phyloP scores from a whole-genome alignment of 23 tunicate species.

The Ascidia mentula region DNA sequence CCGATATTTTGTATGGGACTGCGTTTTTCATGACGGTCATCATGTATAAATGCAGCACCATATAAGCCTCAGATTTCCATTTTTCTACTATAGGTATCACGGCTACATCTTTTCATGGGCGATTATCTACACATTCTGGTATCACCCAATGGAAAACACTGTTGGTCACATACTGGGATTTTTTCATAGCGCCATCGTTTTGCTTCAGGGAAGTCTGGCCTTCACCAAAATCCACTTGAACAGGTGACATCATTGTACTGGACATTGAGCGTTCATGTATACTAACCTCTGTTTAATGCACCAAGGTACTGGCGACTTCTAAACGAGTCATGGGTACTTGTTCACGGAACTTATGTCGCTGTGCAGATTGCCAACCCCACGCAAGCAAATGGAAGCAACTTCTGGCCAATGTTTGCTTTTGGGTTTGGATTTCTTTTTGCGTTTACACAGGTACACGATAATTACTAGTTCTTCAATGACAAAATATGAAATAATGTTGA shows the following conservation, averaged over 20 bases:
- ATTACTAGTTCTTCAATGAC: no score
- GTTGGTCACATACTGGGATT: slow-evolving; percentile 93
- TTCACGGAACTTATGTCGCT: slow-evolving; percentile 85
- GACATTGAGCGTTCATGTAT: background rate
- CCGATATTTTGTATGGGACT: no score
- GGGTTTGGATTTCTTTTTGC: slow-evolving; percentile 92
- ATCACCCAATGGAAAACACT: slow-evolving; percentile 99
- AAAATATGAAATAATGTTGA: no score
- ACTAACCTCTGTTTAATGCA: background rate
- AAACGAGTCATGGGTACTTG: slow-evolving; percentile 85
- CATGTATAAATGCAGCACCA: no score
- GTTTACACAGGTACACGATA: slow-evolving; percentile 54
- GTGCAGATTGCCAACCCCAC: slow-evolving; percentile 67
- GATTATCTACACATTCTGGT: slow-evolving; percentile 97
- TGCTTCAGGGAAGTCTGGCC: slow-evolving; percentile 92
- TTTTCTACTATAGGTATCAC: slow-evolving; percentile 60
- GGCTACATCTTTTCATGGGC: slow-evolving; percentile 97
- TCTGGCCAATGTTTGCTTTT: slow-evolving; percentile 83
- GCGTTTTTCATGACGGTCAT: no score
- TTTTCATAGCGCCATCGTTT: slow-evolving; percentile 93
- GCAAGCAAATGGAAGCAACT: slow-evolving; percentile 17
- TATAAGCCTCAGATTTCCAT: no score
- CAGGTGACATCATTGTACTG: slow-evolving; percentile 18
- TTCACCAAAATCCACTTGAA: slow-evolving; percentile 87
- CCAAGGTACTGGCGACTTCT: slow-evolving; percentile 84